Evolutionary conservation across 2,888 invertebrate genomes (phyloP), one percentile per base, ranked within the genome.

Genomic region (Metalampra italica): DNA sequence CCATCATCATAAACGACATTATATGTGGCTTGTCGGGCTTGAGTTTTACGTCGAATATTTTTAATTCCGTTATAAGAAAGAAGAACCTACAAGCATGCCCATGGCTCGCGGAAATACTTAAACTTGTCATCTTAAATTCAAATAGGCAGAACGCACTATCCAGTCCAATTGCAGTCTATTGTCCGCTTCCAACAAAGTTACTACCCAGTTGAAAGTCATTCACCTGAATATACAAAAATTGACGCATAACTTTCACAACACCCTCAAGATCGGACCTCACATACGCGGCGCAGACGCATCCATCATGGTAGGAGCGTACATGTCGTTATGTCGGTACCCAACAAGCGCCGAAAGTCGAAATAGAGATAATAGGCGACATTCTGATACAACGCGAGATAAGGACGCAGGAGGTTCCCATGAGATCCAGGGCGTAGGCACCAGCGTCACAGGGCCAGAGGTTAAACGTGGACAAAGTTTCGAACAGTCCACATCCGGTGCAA

Each of bases 351-450:
- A 83, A 85, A 85, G 80, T 82, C 78, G 74, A 75, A 78, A 73
- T 73, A 65, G 70, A 88, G 89, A 89, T 89, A 88, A 87, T 87
- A 74, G 86, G 79, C 82, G 84, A 88, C 88, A 88, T 75, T 77
- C 71, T 73, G 88, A 89, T 89, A 89, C 89, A 86, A 82, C 77
- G 67, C 65, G 57, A 82, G 88, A 89, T 89, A 88, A 87, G 73
- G 65, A 62, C 53, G 57, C 65, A 71, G 75, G 73, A 75, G 79
- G 81, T 86, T 88, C 89, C 84, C 87, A 86, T 83, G 84, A 71
- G 66, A 72, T 71, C 75, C 72, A 73, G 71, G 69, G 71, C 75
- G 71, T 74, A 66, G 64, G 62, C 69, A 62, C 62, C 60, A 42
- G 62, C 66, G 66, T 66, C 60, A 60, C 59, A 57, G 53, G 77